These are phyloP conservation scores for Buathra laborator DNA, from an alignment of 2,888 invertebrate species.

Conservation along the genomic window DNA sequence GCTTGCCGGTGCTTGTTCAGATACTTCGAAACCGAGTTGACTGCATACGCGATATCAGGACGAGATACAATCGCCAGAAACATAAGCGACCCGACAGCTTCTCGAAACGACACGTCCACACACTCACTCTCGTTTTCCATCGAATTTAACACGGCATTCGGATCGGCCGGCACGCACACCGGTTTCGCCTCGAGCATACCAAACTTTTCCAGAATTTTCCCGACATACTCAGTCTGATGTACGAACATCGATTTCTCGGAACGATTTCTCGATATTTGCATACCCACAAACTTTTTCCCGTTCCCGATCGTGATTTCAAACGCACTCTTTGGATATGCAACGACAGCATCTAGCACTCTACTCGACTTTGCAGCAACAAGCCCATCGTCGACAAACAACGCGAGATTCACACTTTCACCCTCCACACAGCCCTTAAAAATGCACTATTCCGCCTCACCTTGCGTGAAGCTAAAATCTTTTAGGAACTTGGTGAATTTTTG, in stretches of 20 bases:
- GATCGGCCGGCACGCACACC: constrained; percentile 59
- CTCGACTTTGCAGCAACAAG: constrained; percentile 53
- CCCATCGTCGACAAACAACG: constrained; percentile 62
- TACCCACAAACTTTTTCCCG: constrained; percentile 39
- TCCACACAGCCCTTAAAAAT: constrained; percentile 44
- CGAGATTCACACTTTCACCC: constrained; percentile 29
- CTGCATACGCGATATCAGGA: too few species aligned
- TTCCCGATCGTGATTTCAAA: constrained; percentile 66
- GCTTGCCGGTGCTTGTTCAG: too few species aligned
- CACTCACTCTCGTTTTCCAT: constrained; percentile 26
- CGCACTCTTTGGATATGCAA: background rate
- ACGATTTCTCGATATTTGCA: constrained; percentile 68
- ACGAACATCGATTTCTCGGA: constrained; percentile 58
- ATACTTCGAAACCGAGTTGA: too few species aligned
- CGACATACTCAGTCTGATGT: constrained; percentile 65
- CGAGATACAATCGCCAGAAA: too few species aligned
- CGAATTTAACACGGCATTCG: constrained; percentile 33
- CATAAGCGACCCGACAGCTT: too few species aligned
- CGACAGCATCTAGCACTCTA: constrained; percentile 40
- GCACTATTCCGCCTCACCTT: constrained; percentile 45
- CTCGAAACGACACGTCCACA: constrained; percentile 54
- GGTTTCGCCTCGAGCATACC: constrained; percentile 61
- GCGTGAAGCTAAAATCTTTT: constrained; percentile 43
- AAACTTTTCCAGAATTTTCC: constrained; percentile 66
- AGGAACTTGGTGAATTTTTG: constrained; percentile 53